Evolutionary conservation across 2,797 vertebrate genomes (phyloP).

Genomic region (Psittacula derbiana): DNA sequence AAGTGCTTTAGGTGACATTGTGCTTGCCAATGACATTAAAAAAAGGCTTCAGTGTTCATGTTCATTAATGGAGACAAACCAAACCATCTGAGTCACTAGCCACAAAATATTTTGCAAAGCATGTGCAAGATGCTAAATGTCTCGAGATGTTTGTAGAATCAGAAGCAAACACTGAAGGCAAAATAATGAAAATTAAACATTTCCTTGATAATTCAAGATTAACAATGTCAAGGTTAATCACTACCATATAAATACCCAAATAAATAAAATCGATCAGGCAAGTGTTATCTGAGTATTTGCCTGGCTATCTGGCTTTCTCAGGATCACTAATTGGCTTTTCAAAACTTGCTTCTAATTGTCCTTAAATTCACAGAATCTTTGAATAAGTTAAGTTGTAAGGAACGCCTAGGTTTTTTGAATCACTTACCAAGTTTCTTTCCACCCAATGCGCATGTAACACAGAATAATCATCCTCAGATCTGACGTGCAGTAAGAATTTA

Average conservation of each 20-base stretch:
- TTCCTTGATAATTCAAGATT: conserved; percentile 13
- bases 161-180: conserved; percentile 7
- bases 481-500: neutral
- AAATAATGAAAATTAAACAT: conserved; percentile 40
- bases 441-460: neutral
- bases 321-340: neutral
- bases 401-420: neutral
- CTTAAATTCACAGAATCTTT: neutral
- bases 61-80: neutral
- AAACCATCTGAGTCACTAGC: neutral
- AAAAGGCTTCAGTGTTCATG: neutral
- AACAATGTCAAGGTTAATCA: conserved; percentile 28
- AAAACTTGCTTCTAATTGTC: neutral
- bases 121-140: conserved; percentile 18
- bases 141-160: conserved; percentile 31
- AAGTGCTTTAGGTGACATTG: neutral
- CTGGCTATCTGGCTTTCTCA: neutral
- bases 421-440: neutral
- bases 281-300: neutral
- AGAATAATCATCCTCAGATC: neutral
- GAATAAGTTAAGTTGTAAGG: neutral
- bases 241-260: neutral
- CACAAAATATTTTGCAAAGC: conserved; percentile 6
- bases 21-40: neutral
- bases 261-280: conserved; percentile 8